Base-by-base conservation (phyloP, 23 tunicate species). In the Styela clava region DNA sequence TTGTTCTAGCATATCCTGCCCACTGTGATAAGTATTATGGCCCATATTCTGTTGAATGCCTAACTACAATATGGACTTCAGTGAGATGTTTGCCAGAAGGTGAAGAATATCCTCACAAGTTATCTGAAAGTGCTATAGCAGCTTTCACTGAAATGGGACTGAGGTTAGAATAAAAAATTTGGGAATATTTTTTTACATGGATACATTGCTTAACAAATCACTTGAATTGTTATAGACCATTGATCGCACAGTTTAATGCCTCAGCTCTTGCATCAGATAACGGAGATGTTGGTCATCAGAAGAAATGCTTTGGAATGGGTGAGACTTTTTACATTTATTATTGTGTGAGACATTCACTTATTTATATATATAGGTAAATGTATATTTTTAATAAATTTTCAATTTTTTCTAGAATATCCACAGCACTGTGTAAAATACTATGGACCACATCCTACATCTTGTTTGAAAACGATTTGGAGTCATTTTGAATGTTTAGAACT, bases 261-360 rank as follows among this genome's bases (percentile, higher is more conserved):
- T 36, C 80, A n/a, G 80, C 80, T 5, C 3, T 18, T 51, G 34
- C 80, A 31, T 69, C 80, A 34, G 63, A 74, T 74, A 51, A 35
- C 7, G 80, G 80, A 22, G 63, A 74, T 74, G 33, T 69, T 34
- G 37, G 20, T 5, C 63, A 51, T 74, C 80, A 74, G 35, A 34
- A 16, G 80, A 74, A 74, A 51, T 74, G 80, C n/a, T 74, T 36
- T 74, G 80, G 80, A 51, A 74, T 74, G 80, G 80, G 80, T 74
- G 7, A 12, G 63, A 24, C 30, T 65, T 9, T 44, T 44, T 12
- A 44, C 35, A 18, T 27, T 65, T 18, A 5, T 65, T 65, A 9
- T 9, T 7, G 18, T 27, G 9, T 65, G 9, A 37, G 29, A 2
- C 7, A n/a, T n/a, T n/a, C n/a, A n/a, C n/a, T n/a, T n/a, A n/a